A percentile compares a stretch with the other conserved stretches of the same genome.
phyloP scores from a whole-genome alignment of 1,140 invertebrate species.

The Scylla paramamosain region DNA sequence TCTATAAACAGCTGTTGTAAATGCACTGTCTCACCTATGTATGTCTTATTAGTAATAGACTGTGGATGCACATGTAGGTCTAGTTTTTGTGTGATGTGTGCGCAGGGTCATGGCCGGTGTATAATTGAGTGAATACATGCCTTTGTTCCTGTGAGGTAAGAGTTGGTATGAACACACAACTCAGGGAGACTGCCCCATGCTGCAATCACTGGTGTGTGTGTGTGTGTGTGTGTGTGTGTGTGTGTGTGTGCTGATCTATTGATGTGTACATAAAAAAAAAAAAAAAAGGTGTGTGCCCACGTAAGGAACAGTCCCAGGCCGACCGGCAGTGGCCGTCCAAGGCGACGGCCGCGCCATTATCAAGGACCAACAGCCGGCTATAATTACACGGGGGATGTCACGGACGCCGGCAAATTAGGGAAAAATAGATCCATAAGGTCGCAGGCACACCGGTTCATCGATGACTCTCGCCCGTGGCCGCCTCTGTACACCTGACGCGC shows the following conservation, averaged over 20 bases:
- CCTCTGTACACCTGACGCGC: constrained; percentile 1
- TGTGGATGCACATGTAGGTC: not conserved
- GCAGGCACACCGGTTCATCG: not conserved
- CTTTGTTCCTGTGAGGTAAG: not conserved
- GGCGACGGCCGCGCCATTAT: constrained; percentile 25
- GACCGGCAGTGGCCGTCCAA: not conserved
- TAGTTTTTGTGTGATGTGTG: not conserved
- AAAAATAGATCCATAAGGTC: constrained; percentile 25
- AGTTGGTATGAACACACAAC: not conserved
- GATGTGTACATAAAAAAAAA: not conserved
- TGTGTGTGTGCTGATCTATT: constrained; percentile 16
- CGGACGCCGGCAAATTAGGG: constrained; percentile 41
- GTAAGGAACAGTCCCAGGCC: not conserved
- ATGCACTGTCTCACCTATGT: not conserved
- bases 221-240: constrained; percentile 34
- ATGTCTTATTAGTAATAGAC: not conserved
- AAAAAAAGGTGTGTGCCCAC: not conserved
- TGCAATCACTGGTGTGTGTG: not conserved
- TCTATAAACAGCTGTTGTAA: not conserved
- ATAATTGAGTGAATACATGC: not conserved
- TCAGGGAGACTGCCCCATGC: not conserved
- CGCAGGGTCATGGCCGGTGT: not conserved
- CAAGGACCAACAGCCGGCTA: constrained; percentile 31
- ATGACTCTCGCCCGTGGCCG: constrained; percentile 47
- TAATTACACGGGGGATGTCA: constrained; percentile 40